These are phyloP conservation scores for Hyles lineata DNA, from an alignment of 2,888 invertebrate genomes.

Conservation along the genomic window DNA sequence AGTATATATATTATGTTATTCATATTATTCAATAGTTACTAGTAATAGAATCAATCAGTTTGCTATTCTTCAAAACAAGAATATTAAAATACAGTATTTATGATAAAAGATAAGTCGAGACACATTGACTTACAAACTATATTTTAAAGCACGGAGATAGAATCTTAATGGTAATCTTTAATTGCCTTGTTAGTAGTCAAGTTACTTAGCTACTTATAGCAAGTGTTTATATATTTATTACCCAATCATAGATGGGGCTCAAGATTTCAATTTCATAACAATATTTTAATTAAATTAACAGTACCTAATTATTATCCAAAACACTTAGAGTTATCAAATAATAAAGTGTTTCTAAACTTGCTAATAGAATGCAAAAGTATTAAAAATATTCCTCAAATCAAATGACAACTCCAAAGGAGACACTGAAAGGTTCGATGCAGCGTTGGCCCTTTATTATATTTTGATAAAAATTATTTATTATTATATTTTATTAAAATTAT, in stretches of 20 bases:
- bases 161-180: background rate
- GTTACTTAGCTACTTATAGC: background rate
- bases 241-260: background rate
- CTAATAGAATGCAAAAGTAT: background rate
- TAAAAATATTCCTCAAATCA: background rate
- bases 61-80: background rate
- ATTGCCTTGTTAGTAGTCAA: slow-evolving; percentile 7
- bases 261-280: too few species aligned
- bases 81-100: background rate
- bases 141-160: background rate
- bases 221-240: background rate
- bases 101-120: background rate
- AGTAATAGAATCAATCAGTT: background rate
- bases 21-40: too few species aligned
- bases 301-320: too few species aligned
- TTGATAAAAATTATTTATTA: background rate
- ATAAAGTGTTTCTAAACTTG: background rate
- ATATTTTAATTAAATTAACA: background rate
- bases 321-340: background rate
- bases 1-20: too few species aligned
- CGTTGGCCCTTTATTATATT: background rate
- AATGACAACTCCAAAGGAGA: background rate
- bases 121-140: background rate
- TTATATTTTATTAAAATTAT: background rate
- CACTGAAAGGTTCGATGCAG: too few species aligned